phyloP scores from a whole-genome alignment of 2,113 vertebrate species.

The Stigmatopora argus region DNA sequence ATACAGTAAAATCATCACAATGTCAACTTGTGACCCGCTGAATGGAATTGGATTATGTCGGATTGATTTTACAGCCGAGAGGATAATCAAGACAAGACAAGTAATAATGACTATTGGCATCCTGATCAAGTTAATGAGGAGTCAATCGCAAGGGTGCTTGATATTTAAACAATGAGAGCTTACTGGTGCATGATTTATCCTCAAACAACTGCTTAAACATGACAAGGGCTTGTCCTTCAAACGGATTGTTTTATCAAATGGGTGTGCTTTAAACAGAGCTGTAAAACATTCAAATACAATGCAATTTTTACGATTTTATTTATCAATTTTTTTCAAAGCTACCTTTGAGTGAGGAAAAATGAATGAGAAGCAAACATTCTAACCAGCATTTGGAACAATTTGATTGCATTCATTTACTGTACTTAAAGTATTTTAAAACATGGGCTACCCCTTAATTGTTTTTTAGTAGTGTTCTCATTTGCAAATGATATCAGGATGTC shows the following conservation, averaged over 20 bases:
- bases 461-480: background rate
- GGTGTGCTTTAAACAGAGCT: background rate
- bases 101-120: constrained; percentile 65
- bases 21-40: constrained; percentile 42
- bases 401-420: background rate
- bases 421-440: background rate
- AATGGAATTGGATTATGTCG: constrained; percentile 53
- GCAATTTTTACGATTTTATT: too few species aligned
- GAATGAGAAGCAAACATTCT: too few species aligned
- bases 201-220: constrained; percentile 3
- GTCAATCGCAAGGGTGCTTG: constrained; percentile 39
- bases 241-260: background rate
- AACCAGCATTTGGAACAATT: background rate
- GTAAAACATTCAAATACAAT: background rate
- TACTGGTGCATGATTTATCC: constrained; percentile 13
- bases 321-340: too few species aligned
- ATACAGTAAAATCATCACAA: constrained; percentile 30
- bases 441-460: background rate
- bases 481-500: background rate
- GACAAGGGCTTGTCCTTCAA: background rate
- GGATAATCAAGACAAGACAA: constrained; percentile 69
- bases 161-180: constrained; percentile 44
- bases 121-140: constrained; percentile 58
- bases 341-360: too few species aligned
- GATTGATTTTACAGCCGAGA: constrained; percentile 61